Base-by-base conservation (phyloP, 2,888 invertebrate species). In the Tetragonisca angustula region DNA sequence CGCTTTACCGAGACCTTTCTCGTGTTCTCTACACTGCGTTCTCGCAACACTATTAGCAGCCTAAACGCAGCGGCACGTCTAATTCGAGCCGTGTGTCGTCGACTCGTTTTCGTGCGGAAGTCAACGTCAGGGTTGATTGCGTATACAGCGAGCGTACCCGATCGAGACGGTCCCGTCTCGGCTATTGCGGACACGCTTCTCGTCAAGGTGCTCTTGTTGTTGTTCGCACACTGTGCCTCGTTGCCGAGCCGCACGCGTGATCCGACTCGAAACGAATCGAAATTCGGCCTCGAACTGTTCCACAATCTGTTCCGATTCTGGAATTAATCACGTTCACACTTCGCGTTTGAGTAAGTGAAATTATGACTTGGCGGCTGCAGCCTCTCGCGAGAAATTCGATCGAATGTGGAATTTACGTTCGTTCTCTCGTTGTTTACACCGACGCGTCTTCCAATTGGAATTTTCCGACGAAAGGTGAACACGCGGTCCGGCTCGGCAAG, bases 201-300 rank as follows among this genome's bases (percentile, higher is more conserved):
- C 81, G 85, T 84, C 83, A 81, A 85, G 75, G 83, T 89, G 80
- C 85, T 87, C 90, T 89, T 91, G 88, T 92, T 92, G 89, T 90
- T 92, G 89, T 90, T 92, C 92, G 92, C 93, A 92, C 93, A 92
- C 92, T 91, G 92, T 92, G 92, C 92, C 67, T 65, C 62, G 89
- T 84, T 85, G 85, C 77, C 73, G 75, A 83, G 79, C 71, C 78
- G 72, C 36, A 52, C 77, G 59, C 82, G 71, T 75, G 80, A 61
- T 73, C 67, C 70, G 73, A 73, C 32, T 70, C 2, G 61, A 24
- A 69, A 69, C 52, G n/a, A 49, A 49, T 61, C 61, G 61, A 49
- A 49, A 72, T 32, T 32, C 32, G 17, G 56, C 27, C 27, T 2
- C 43, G 11, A 69, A 19, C 52, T 24, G 27, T 68, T 21, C 15